Percentiles rank a stretch among this genome's conserved stretches.
Conservation (phyloP, 2,888 invertebrate species). For the Nomada fucata region DNA sequence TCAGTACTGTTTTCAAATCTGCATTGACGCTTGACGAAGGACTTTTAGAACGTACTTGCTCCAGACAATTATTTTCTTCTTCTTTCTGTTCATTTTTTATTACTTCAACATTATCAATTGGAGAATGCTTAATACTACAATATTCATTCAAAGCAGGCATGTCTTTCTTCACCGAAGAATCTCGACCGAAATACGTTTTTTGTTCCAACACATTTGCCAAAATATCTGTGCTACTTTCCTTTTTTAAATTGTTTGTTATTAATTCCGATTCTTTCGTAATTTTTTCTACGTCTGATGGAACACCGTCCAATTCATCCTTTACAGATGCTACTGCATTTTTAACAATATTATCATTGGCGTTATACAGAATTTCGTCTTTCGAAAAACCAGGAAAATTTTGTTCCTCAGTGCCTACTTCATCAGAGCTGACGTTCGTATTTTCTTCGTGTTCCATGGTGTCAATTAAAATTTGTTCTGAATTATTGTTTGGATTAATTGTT, state of each 20-base stretch:
- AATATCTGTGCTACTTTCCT: not conserved
- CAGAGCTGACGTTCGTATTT: not conserved
- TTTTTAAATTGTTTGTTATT: not conserved
- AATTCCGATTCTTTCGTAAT: not conserved
- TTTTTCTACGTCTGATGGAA: slow-evolving; percentile 1
- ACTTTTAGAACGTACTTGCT: not conserved
- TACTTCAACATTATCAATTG: not conserved
- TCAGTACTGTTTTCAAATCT: slow-evolving; percentile 72
- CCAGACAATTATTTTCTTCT: not conserved
- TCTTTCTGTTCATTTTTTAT: not conserved
- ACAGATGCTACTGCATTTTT: not conserved
- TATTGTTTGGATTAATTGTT: slow-evolving; percentile 1
- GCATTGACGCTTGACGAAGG: slow-evolving; percentile 20
- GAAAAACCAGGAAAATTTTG: not conserved
- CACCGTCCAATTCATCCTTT: not conserved
- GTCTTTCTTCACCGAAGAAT: slow-evolving; percentile 13
- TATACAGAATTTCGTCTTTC: not conserved
- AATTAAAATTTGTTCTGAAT: slow-evolving; percentile 8
- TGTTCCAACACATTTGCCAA: not conserved
- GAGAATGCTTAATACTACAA: not conserved
- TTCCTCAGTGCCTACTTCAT: slow-evolving; percentile 13
- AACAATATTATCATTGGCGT: not conserved
- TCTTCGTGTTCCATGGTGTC: not conserved
- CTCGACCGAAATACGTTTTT: not conserved
- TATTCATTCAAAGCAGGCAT: slow-evolving; percentile 24